Percentiles rank a stretch among this genome's conserved stretches.
Evolutionary conservation across 2,797 vertebrate genomes (phyloP).

Genomic region (Malacoraja senta): DNA sequence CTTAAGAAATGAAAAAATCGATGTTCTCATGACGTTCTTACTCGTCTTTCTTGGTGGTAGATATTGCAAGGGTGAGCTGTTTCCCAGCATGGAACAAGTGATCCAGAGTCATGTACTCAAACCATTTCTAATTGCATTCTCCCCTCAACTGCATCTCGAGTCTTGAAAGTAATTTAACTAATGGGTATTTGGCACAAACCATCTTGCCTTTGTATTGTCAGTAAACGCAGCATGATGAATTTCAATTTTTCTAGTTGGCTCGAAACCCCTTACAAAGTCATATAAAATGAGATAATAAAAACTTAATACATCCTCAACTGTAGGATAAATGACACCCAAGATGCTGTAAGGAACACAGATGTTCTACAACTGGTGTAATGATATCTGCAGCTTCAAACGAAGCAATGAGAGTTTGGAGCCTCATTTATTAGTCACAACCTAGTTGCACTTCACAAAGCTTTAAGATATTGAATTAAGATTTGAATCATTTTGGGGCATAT

Average conservation of each 20-base stretch:
- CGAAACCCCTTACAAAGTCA: no score
- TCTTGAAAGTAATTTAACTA: background rate
- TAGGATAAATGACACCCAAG: background rate
- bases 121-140: background rate
- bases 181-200: background rate
- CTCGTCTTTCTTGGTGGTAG: background rate
- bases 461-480: background rate
- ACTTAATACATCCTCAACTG: background rate
- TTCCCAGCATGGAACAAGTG: conserved; percentile 46
- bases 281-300: background rate
- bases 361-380: background rate
- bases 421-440: background rate
- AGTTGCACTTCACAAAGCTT: background rate
- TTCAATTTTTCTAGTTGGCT: background rate
- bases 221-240: background rate
- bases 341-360: background rate
- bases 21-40: no score
- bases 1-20: background rate
- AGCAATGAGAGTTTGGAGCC: background rate
- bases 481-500: background rate
- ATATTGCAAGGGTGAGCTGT: background rate
- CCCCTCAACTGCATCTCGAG: background rate
- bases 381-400: no score
- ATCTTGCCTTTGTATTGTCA: background rate
- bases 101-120: conserved; percentile 40